Evolutionary conservation across 2,888 invertebrate genomes (phyloP).

Genomic region (Rapana venosa): DNA sequence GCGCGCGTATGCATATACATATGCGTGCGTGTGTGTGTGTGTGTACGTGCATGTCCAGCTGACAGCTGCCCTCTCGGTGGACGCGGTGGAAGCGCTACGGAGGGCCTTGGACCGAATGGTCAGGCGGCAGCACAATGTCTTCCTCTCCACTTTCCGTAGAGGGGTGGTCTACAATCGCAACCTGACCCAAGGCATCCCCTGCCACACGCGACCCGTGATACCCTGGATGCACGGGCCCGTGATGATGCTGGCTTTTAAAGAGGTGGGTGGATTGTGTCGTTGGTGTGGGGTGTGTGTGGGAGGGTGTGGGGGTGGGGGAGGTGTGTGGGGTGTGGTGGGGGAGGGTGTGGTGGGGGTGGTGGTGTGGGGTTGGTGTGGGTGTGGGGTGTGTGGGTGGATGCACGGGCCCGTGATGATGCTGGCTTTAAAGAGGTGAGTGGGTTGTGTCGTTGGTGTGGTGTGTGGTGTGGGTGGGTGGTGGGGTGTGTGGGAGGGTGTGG

Average conservation of each 20-base stretch:
- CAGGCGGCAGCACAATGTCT: constrained; percentile 88
- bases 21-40: not conserved
- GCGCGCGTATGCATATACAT: too few relatives aligned
- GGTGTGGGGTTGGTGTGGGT: not conserved
- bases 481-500: too few relatives aligned
- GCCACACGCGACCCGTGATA: constrained; percentile 58
- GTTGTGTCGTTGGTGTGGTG: not conserved
- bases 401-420: not conserved
- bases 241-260: constrained; percentile 65
- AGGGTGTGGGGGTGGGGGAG: not conserved
- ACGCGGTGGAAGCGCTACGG: constrained; percentile 93
- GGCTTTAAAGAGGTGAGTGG: too few relatives aligned
- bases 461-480: too few relatives aligned
- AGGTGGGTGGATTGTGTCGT: constrained; percentile 52
- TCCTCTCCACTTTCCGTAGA: constrained; percentile 79
- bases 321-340: not conserved
- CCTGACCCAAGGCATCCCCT: constrained; percentile 83
- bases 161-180: constrained; percentile 84
- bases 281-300: not conserved
- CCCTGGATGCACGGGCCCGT: constrained; percentile 73
- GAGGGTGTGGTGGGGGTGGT: too few relatives aligned
- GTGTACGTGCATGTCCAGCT: constrained; percentile 82
- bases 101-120: constrained; percentile 93
- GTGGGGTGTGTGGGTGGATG: not conserved
- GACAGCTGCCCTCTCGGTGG: constrained; percentile 96